Conservation (phyloP, 2,113 vertebrate species). For the Pseudopodoces humilis region DNA sequence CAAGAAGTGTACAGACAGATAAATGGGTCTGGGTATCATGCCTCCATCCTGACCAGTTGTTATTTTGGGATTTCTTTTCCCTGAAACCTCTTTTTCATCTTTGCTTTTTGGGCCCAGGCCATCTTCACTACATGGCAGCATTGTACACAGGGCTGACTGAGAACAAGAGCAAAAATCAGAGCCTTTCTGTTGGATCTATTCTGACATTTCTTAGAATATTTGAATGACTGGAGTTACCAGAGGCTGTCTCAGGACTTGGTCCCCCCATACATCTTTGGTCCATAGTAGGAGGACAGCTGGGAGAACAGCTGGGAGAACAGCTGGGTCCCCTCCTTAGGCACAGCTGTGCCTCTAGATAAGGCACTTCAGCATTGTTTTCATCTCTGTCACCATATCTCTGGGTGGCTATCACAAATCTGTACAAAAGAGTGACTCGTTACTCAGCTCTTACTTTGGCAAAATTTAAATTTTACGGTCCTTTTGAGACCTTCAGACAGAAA, state of each 20-base stretch:
- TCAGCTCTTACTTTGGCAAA: not conserved
- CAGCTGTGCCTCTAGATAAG: not conserved
- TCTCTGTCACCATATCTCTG: not conserved
- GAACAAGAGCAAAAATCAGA: not conserved
- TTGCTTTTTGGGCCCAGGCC: not conserved
- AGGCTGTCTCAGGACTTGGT: not conserved
- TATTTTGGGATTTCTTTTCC: rapidly evolving
- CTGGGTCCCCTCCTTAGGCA: not conserved
- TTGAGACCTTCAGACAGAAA: not conserved
- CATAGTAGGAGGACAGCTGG: not conserved
- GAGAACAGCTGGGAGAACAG: not conserved
- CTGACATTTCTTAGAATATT: not conserved
- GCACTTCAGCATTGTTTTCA: not conserved
- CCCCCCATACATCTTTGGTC: not conserved
- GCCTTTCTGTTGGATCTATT: not conserved
- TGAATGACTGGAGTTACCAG: not conserved
- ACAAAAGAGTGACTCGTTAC: not conserved
- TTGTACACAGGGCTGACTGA: not conserved
- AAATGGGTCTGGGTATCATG: not conserved
- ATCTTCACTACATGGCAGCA: not conserved
- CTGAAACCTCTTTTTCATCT: not conserved
- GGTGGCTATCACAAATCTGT: not conserved
- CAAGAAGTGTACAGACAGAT: not conserved
- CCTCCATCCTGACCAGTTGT: not conserved
- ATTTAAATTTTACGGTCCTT: not conserved